Conservation (phyloP, 1,140 invertebrate species). For the Rhysida immarginata region DNA sequence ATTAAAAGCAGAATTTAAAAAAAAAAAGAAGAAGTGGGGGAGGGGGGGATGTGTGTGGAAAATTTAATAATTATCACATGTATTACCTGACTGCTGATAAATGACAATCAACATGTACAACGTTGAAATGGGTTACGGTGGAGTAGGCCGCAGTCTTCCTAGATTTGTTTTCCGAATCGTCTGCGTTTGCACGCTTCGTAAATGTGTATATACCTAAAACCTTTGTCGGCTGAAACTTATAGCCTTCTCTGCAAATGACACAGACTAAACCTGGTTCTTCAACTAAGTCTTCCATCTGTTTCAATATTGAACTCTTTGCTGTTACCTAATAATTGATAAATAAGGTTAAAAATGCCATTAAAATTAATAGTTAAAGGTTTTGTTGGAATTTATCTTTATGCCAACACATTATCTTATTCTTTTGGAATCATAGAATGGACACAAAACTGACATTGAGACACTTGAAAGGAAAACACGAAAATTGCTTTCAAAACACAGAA, state of each 20-base stretch:
- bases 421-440: too few relatives aligned
- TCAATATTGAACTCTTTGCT: slow-evolving; percentile 27
- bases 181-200: slow-evolving; percentile 86
- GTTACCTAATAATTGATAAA: too few relatives aligned
- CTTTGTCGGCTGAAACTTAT: slow-evolving; percentile 83
- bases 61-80: too few relatives aligned
- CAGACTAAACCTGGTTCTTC: slow-evolving; percentile 86
- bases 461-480: too few relatives aligned
- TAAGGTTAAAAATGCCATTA: too few relatives aligned
- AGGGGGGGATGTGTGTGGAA: neutral
- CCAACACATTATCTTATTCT: too few relatives aligned
- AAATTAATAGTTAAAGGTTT: too few relatives aligned
- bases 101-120: slow-evolving; percentile 96
- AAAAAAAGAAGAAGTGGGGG: neutral
- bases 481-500: too few relatives aligned
- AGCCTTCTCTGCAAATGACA: slow-evolving; percentile 95
- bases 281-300: slow-evolving; percentile 38
- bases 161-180: slow-evolving; percentile 74
- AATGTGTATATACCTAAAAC: slow-evolving; percentile 93
- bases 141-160: slow-evolving; percentile 49
- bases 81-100: slow-evolving; percentile 73
- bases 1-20: neutral
- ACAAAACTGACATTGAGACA: too few relatives aligned
- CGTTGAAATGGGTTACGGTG: slow-evolving; percentile 95
- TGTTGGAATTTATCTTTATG: too few relatives aligned